These are phyloP conservation scores for Syngnathus typhle DNA, from an alignment of 2,113 vertebrate genomes.

Conservation along the genomic window DNA sequence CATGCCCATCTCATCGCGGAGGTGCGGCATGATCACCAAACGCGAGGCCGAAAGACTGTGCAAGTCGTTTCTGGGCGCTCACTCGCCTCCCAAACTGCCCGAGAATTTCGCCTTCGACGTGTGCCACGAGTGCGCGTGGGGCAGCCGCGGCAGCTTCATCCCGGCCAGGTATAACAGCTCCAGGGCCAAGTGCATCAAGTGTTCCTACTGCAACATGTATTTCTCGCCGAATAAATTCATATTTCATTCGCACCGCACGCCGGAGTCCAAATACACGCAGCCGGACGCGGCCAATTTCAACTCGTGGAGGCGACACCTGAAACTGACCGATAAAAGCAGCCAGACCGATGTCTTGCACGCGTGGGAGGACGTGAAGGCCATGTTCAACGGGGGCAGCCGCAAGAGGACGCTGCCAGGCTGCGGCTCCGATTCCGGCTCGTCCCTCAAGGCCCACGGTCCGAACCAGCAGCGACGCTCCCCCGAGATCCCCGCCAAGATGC, in stretches of 20 bases:
- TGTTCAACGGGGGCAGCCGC: conserved; percentile 93
- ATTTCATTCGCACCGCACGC: conserved; percentile 86
- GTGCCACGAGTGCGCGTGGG: conserved; percentile 87
- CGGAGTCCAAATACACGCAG: conserved; percentile 88
- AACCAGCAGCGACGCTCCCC: conserved; percentile 50
- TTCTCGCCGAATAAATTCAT: conserved; percentile 93
- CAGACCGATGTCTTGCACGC: conserved; percentile 81
- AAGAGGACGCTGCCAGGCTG: conserved; percentile 84
- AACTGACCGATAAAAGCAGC: conserved; percentile 77
- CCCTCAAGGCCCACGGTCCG: conserved; percentile 54
- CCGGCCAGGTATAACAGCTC: conserved; percentile 90
- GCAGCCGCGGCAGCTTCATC: conserved; percentile 84
- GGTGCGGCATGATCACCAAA: conserved; percentile 91
- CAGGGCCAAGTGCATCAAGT: conserved; percentile 90
- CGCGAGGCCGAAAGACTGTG: conserved; percentile 87
- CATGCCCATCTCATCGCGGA: conserved; percentile 87
- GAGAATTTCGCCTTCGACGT: conserved; percentile 91
- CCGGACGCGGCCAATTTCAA: conserved; percentile 90
- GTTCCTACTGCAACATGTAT: conserved; percentile 87
- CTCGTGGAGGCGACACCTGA: conserved; percentile 88
- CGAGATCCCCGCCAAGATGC: conserved; percentile 72
- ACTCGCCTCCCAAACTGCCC: conserved; percentile 82
- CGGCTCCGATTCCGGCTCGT: conserved; percentile 57
- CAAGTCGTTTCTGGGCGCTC: conserved; percentile 86
- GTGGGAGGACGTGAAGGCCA: conserved; percentile 96